Base-by-base conservation (phyloP, 2,797 vertebrate species). In the Gymnodraco acuticeps region DNA sequence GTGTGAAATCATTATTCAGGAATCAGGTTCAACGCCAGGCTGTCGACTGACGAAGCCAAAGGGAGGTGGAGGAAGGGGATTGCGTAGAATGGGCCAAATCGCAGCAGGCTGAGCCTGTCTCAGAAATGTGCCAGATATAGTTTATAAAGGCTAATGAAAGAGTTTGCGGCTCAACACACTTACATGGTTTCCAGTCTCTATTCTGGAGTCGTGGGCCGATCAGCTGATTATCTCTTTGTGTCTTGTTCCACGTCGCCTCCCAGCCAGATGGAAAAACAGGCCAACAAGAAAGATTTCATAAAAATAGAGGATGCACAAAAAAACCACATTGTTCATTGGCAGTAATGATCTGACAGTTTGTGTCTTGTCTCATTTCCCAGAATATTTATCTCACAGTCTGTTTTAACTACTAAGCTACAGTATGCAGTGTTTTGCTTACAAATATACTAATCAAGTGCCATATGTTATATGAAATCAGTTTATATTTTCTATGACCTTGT, bases 71-170 rank as follows among this genome's bases (percentile, higher is more conserved):
- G 79, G 78, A 82, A 10, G 48, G 61, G 78, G 78, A 50, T 38
- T 68, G 83, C 62, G 45, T 7, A 6, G 75, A 68, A 51, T 1
- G 60, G 86, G 87, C 86, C 89, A 92, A 77, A 88, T 82, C 70
- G 16, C 87, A 86, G 79, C 81, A 62, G 81, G 88, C 74, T 69
- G 77, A 80, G 81, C 27, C 85, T 78, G 83, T 87, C 82, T 88
- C 78, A 69, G 81, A 87, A 72, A 55, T 67, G 79, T 73, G 85
- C 86, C 82, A 91, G 83, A 89, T 86, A 84, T 71, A 80, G 73
- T 89, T 91, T 77, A 90, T 79, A 69, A 84, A 73, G 66, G 80
- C 82, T 90, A 91, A 91, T 89, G 77, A 89, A 86, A 80, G 77
- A 56, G 68, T 82, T 84, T 65, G 71, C 38, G 19, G 70, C 81